These are phyloP conservation scores for Clarias batrachus DNA, from an alignment of 2,113 vertebrate genomes.

Conservation along the genomic window DNA sequence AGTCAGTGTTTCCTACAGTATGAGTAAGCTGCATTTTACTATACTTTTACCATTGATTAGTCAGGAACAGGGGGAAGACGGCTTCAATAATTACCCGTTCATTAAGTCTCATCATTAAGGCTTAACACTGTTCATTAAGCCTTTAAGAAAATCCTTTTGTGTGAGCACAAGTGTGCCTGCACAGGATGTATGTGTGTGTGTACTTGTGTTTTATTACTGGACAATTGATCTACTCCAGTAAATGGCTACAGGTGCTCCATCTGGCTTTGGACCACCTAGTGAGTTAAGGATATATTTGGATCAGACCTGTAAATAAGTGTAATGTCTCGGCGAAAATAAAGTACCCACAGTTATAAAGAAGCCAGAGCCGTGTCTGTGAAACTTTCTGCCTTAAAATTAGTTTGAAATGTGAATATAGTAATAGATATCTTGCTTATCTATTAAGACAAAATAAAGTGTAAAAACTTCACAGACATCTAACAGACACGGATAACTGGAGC, in stretches of 20 bases:
- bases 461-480: neutral
- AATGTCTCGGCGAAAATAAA: slow-evolving; percentile 30
- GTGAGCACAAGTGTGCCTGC: neutral
- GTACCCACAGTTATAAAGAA: neutral
- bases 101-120: neutral
- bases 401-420: neutral
- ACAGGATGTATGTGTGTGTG: neutral
- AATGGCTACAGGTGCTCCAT: slow-evolving; percentile 24
- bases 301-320: slow-evolving; percentile 28
- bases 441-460: neutral
- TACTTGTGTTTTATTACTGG: slow-evolving; percentile 35
- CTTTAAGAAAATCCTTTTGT: neutral
- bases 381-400: neutral
- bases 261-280: slow-evolving; percentile 1
- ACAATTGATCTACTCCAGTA: slow-evolving; percentile 18
- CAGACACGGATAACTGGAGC: neutral
- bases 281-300: slow-evolving; percentile 20
- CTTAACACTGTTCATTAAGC: neutral
- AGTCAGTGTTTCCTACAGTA: slow-evolving; percentile 49
- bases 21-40: slow-evolving; percentile 52
- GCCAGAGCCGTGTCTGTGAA: neutral
- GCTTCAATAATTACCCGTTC: neutral
- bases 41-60: slow-evolving; percentile 50
- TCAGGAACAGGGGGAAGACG: neutral
- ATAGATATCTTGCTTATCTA: neutral